Percentiles rank a stretch among this genome's conserved stretches.
Conservation (phyloP, 1,140 invertebrate genomes). For the Nasonia longicornis region DNA sequence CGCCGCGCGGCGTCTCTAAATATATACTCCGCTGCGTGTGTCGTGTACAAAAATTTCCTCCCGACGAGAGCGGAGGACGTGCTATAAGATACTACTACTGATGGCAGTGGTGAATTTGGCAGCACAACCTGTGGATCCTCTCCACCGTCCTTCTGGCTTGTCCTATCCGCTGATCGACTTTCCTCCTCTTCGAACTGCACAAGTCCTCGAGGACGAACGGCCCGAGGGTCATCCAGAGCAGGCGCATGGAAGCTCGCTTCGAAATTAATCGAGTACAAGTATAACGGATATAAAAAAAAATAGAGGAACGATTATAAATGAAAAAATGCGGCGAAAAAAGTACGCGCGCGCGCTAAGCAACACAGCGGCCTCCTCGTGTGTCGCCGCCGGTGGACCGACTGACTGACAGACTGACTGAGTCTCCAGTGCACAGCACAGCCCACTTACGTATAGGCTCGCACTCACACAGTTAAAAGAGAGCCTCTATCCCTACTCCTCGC, state of each 20-base stretch:
- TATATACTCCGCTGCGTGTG: too few relatives aligned
- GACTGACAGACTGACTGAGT: conserved; percentile 43
- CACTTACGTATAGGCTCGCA: conserved; percentile 17
- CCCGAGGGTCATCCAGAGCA: background rate
- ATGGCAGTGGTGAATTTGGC: too few relatives aligned
- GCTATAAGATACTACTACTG: too few relatives aligned
- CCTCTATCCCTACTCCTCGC: conserved; percentile 28
- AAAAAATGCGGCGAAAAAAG: background rate
- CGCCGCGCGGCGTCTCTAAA: too few relatives aligned
- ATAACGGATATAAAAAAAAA: too few relatives aligned
- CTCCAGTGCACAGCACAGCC: background rate
- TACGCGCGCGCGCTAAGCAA: too few relatives aligned
- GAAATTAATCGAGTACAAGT: background rate
- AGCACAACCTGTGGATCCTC: too few relatives aligned
- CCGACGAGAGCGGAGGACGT: too few relatives aligned
- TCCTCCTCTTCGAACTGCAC: background rate
- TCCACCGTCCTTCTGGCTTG: background rate
- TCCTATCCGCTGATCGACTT: background rate
- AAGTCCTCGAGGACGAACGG: background rate
- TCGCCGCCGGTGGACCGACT: conserved; percentile 15
- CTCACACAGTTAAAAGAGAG: background rate
- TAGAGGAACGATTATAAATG: background rate
- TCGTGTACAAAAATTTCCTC: too few relatives aligned
- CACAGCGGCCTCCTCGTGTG: background rate
- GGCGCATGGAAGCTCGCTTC: background rate